These are phyloP conservation scores for Tragelaphus strepsiceros DNA, from an alignment of 2,113 vertebrate genomes.

Conservation along the genomic window DNA sequence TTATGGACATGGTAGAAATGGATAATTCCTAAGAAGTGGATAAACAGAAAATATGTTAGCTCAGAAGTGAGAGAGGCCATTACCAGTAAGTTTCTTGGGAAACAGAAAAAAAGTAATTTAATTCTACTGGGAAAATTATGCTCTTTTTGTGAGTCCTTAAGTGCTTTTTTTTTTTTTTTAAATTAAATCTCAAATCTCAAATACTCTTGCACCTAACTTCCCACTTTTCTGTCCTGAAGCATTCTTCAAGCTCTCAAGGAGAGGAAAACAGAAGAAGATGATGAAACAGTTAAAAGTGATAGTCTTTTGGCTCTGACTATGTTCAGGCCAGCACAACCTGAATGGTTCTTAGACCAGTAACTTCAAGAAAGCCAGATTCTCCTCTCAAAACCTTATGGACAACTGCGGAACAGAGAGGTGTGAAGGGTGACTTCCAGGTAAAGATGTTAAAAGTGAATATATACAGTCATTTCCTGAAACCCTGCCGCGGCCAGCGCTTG, in stretches of 20 bases:
- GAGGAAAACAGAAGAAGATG: neutral
- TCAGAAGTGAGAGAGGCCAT: neutral
- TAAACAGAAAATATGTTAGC: neutral
- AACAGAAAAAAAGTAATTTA: constrained; percentile 21
- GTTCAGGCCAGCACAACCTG: neutral
- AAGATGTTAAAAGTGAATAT: neutral
- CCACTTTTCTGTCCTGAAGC: neutral
- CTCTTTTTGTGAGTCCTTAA: neutral
- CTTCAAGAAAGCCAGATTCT: neutral
- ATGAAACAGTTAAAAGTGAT: neutral
- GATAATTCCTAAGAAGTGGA: neutral
- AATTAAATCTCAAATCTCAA: constrained; percentile 24
- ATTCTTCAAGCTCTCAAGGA: neutral
- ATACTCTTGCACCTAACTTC: neutral
- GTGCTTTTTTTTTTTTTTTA: neutral
- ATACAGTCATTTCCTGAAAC: neutral
- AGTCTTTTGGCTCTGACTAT: neutral
- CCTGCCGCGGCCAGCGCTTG: too few relatives aligned
- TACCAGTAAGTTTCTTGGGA: neutral
- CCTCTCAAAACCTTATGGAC: neutral
- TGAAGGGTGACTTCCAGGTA: neutral
- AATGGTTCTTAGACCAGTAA: neutral
- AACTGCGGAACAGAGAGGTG: neutral
- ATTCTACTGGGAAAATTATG: constrained; percentile 10
- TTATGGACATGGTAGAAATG: neutral